A percentile compares a stretch with the other conserved stretches of the same genome.
Conservation (phyloP, 2,888 invertebrate species). For the Emmelina monodactyla region DNA sequence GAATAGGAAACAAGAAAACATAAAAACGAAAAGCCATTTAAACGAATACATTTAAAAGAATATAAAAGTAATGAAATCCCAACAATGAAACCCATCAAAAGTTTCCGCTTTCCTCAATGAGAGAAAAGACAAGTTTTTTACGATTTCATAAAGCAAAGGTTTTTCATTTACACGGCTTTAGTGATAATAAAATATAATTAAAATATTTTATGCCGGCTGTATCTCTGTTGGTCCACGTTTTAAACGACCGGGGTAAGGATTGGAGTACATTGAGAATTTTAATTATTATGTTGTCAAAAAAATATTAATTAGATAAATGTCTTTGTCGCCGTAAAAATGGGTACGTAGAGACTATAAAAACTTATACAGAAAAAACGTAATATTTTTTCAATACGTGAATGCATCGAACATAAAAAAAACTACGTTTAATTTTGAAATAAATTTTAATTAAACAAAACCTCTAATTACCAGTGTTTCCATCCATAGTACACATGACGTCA, state of each 20-base stretch:
- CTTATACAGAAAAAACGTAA: no score
- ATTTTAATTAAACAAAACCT: no score
- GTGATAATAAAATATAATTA: constrained; percentile 65
- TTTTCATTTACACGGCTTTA: constrained; percentile 66
- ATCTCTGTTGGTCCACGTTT: constrained; percentile 51
- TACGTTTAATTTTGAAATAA: no score
- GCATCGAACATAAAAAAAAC: no score
- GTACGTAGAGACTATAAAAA: no score
- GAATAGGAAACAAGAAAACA: no score
- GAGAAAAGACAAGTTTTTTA: constrained; percentile 58
- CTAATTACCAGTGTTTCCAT: no score
- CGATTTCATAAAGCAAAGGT: constrained; percentile 59
- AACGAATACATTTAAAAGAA: constrained; percentile 2
- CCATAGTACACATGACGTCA: no score
- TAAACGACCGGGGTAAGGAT: constrained; percentile 32
- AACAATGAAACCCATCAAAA: constrained; percentile 56
- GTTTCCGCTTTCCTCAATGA: constrained; percentile 27
- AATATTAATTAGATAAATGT: background rate
- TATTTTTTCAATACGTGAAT: no score
- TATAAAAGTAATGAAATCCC: constrained; percentile 24
- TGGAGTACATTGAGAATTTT: constrained; percentile 21
- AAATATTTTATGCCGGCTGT: constrained; percentile 60
- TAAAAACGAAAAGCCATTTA: no score
- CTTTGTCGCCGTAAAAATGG: no score
- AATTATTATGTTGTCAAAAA: constrained; percentile 2